Conservation (phyloP, 2,113 vertebrate genomes). For the Salvelinus sp. region DNA sequence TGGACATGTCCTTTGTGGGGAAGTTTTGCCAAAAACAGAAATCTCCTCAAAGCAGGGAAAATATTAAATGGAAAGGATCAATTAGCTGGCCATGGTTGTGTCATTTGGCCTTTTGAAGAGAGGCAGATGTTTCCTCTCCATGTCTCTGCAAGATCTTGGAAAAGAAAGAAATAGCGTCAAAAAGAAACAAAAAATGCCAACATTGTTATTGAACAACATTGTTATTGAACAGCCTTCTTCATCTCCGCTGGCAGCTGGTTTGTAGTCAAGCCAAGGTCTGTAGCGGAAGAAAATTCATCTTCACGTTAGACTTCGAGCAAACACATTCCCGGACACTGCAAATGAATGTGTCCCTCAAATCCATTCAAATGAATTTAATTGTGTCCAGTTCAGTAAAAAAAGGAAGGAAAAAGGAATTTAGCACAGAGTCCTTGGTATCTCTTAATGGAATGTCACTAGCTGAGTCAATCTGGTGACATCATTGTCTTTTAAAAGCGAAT, state of each 20-base stretch:
- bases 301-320: not conserved
- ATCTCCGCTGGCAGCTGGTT: slow-evolving; percentile 8
- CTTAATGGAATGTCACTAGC: not conserved
- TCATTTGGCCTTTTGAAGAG: not conserved
- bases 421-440: not conserved
- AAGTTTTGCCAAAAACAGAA: not conserved
- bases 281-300: slow-evolving; percentile 6
- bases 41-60: not conserved
- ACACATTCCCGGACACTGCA: slow-evolving; percentile 13
- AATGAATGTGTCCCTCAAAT: slow-evolving; percentile 22
- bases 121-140: slow-evolving; percentile 18
- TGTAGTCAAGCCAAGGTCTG: too few relatives aligned
- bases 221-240: slow-evolving; percentile 11
- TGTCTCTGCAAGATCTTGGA: not conserved
- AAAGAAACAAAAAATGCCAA: slow-evolving; percentile 5
- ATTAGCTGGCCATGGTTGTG: not conserved
- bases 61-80: not conserved
- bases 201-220: slow-evolving; percentile 15
- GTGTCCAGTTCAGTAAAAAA: slow-evolving; percentile 6
- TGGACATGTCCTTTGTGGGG: not conserved
- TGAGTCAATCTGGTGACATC: not conserved
- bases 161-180: too few relatives aligned
- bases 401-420: not conserved
- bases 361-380: not conserved
- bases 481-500: not conserved